Evolutionary conservation across 2,888 invertebrate genomes (phyloP), one percentile per base, ranked within the genome.

Genomic region (Hermodice carunculata): DNA sequence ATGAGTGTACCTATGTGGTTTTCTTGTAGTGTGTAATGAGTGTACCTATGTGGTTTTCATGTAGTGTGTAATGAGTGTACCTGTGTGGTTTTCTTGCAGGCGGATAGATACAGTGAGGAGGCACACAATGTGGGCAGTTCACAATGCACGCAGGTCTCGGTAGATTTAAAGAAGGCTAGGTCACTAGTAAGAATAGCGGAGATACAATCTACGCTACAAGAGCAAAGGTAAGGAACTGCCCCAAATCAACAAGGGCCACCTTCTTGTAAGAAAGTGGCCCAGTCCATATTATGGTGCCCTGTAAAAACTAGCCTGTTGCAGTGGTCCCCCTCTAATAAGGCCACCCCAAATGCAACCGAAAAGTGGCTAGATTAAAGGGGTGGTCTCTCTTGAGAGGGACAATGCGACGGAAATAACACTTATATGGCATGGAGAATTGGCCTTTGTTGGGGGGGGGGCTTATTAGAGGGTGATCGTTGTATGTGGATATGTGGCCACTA

Each of bases 161-260:
- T 79, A 26, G 82, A 98, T 86, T 89, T 98, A 77, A 98, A 98
- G 89, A 94, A 94, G 87, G 94, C 96, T 77, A 91, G 98, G 80
- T 96, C 96, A 79, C 90, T 96, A 85, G 98, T 98, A 80, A 92
- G 98, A 82, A 92, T 95, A 85, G 95, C 95, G 52, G 97, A 98
- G 90, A 97, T 98, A 86, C 94, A 95, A 88, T 95, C 97, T 78
- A 98, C 97, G 70, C 89, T 97, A 86, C 95, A 97, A 89, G 96
- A 97, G 89, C 97, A 98, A 90, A 95, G 96, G 96, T 96, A 86
- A 87, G 70, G n/a, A n/a, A n/a, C n/a, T n/a, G n/a, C n/a, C n/a
- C n/a, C n/a, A n/a, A n/a, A n/a, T n/a, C 64, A 5, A 42, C 58
- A 14, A 46, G 11, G 11, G 11, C 24, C 17, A 11, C 26, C 29